phyloP scores from a whole-genome alignment of 2,797 vertebrate genomes.

The Lutjanus argentimaculatus region DNA sequence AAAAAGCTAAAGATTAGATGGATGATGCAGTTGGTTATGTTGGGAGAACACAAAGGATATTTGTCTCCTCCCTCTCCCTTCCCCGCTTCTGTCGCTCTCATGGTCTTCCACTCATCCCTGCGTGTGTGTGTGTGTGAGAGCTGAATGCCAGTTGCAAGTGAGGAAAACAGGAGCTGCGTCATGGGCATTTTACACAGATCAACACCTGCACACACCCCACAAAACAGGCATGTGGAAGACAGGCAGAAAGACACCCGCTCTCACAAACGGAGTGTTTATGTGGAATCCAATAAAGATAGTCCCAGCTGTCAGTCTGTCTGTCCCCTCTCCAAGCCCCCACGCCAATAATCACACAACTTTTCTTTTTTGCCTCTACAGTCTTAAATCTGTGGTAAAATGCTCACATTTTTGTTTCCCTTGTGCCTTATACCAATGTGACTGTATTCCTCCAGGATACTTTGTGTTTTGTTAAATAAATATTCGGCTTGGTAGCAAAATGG shows the following conservation, averaged over 20 bases:
- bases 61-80: slow-evolving; percentile 36
- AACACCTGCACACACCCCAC: slow-evolving; percentile 66
- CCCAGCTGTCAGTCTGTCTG: slow-evolving; percentile 69
- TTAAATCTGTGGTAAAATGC: slow-evolving; percentile 15
- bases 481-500: background rate
- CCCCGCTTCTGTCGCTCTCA: slow-evolving; percentile 24
- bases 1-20: slow-evolving; percentile 52
- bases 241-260: slow-evolving; percentile 46
- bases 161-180: slow-evolving; percentile 64
- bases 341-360: slow-evolving; percentile 33
- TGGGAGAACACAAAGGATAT: slow-evolving; percentile 50
- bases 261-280: slow-evolving; percentile 63
- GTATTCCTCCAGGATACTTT: slow-evolving; percentile 17
- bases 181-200: slow-evolving; percentile 66
- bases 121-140: slow-evolving; percentile 6
- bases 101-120: slow-evolving; percentile 27
- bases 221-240: slow-evolving; percentile 52
- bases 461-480: background rate
- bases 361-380: slow-evolving; percentile 22
- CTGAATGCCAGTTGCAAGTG: slow-evolving; percentile 45
- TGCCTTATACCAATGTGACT: slow-evolving; percentile 10
- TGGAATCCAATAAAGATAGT: slow-evolving; percentile 71
- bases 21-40: slow-evolving; percentile 58
- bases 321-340: slow-evolving; percentile 26
- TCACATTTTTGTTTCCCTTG: background rate